A percentile compares a stretch with the other conserved stretches of the same genome.
Conservation (phyloP, 2,888 invertebrate genomes). For the Drosophila ezoana region DNA sequence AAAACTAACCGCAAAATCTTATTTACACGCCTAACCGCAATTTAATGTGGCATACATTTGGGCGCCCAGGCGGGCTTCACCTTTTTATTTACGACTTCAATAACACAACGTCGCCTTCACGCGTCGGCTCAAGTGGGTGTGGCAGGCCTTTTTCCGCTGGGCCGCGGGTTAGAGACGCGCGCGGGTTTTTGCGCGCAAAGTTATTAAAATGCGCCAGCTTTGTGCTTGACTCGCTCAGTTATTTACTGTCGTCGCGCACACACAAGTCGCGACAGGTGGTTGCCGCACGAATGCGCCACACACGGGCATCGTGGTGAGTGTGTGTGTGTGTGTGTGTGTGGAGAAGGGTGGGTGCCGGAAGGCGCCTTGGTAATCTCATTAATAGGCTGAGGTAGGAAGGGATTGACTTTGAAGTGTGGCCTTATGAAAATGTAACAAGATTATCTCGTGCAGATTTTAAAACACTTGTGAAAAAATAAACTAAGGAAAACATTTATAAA, state of each 20-base stretch:
- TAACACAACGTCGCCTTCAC: slow-evolving; percentile 61
- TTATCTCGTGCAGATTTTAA: not conserved
- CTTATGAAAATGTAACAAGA: slow-evolving; percentile 9
- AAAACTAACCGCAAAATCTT: slow-evolving; percentile 72
- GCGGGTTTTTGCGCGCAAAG: slow-evolving; percentile 44
- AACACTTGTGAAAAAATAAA: not conserved
- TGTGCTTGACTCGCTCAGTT: slow-evolving; percentile 44
- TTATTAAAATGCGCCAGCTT: slow-evolving; percentile 72
- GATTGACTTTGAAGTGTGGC: slow-evolving; percentile 9
- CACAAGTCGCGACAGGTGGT: slow-evolving; percentile 74
- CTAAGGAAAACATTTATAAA: not conserved
- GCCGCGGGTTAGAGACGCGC: not conserved
- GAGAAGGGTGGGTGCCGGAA: not conserved
- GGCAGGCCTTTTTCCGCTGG: not conserved
- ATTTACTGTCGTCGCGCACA: slow-evolving; percentile 65
- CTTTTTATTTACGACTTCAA: slow-evolving; percentile 80
- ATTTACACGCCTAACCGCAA: slow-evolving; percentile 72
- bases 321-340: not conserved
- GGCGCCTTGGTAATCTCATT: slow-evolving; percentile 41
- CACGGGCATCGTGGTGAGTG: slow-evolving; percentile 2
- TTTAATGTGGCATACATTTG: slow-evolving; percentile 73
- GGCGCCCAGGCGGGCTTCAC: slow-evolving; percentile 39
- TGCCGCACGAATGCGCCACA: slow-evolving; percentile 44
- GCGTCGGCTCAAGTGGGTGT: slow-evolving; percentile 31
- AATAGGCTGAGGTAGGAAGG: slow-evolving; percentile 24